Conservation (phyloP, 2,113 vertebrate species). For the Epinephelus moara region DNA sequence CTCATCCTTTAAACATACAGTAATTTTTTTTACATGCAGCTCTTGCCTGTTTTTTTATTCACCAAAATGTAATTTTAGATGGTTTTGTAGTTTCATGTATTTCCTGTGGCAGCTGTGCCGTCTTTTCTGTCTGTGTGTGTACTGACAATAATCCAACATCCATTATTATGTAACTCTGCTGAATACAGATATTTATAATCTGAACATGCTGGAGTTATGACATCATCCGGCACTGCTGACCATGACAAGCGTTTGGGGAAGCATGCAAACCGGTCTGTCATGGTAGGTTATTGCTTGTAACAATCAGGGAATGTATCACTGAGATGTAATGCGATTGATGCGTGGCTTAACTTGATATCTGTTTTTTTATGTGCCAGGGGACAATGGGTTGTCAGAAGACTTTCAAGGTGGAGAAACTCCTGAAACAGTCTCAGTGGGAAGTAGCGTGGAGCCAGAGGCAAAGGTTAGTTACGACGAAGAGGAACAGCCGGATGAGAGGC, state of each 20-base stretch:
- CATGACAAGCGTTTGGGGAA: slow-evolving; percentile 73
- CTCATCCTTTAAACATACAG: background rate
- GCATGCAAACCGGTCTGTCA: slow-evolving; percentile 75
- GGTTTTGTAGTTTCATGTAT: slow-evolving; percentile 44
- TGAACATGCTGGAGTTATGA: slow-evolving; percentile 78
- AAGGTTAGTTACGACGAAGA: slow-evolving; percentile 72
- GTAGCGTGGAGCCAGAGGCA: slow-evolving; percentile 81
- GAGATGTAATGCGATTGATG: slow-evolving; percentile 40
- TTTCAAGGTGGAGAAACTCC: slow-evolving; percentile 75
- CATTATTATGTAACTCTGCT: slow-evolving; percentile 82
- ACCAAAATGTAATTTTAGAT: slow-evolving; percentile 30
- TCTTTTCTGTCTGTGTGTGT: slow-evolving; percentile 60
- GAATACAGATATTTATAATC: slow-evolving; percentile 85
- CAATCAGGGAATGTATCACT: slow-evolving; percentile 41
- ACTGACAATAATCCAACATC: slow-evolving; percentile 79
- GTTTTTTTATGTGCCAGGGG: slow-evolving; percentile 66
- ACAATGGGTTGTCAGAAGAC: slow-evolving; percentile 81
- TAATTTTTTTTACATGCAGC: background rate
- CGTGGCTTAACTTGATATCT: slow-evolving; percentile 37
- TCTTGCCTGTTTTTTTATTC: slow-evolving; percentile 10
- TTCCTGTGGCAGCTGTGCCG: slow-evolving; percentile 63
- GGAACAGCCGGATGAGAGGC: slow-evolving; percentile 70
- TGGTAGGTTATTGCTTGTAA: slow-evolving; percentile 69
- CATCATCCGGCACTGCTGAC: slow-evolving; percentile 73
- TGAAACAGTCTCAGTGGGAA: slow-evolving; percentile 81